These are phyloP conservation scores for Brachionus asplanchnoidis DNA, from an alignment of 1,140 invertebrate genomes.

Conservation along the genomic window DNA sequence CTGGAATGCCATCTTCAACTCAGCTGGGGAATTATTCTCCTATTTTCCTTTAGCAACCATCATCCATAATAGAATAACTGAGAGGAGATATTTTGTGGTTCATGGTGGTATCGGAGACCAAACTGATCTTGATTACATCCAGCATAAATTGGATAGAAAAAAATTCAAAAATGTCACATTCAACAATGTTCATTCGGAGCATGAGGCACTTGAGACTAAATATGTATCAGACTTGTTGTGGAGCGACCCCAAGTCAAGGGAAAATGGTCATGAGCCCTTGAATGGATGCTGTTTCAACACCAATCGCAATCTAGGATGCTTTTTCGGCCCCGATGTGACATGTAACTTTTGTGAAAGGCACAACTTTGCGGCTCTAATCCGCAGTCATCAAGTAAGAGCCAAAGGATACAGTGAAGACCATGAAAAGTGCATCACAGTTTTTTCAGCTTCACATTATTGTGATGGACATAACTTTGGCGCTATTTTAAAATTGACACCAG, in stretches of 20 bases:
- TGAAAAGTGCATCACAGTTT: conserved; percentile 16
- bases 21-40: neutral
- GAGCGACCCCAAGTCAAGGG: neutral
- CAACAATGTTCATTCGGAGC: neutral
- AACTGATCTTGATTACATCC: neutral
- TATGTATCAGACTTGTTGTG: neutral
- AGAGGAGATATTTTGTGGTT: conserved; percentile 11
- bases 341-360: neutral
- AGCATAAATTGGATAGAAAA: neutral
- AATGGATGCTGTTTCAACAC: conserved; percentile 11
- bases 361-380: neutral
- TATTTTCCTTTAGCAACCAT: neutral
- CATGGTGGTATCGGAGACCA: conserved; percentile 22
- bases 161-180: neutral
- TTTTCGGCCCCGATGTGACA: conserved; percentile 14
- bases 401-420: conserved; percentile 18
- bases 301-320: neutral
- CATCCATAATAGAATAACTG: neutral
- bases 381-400: conserved; percentile 26
- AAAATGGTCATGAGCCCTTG: neutral
- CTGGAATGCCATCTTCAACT: neutral
- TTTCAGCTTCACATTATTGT: conserved; percentile 27
- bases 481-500: neutral
- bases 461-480: conserved; percentile 23
- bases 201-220: neutral